Conservation (phyloP, 2,888 invertebrate genomes). For the Heteromurus nitidus region DNA sequence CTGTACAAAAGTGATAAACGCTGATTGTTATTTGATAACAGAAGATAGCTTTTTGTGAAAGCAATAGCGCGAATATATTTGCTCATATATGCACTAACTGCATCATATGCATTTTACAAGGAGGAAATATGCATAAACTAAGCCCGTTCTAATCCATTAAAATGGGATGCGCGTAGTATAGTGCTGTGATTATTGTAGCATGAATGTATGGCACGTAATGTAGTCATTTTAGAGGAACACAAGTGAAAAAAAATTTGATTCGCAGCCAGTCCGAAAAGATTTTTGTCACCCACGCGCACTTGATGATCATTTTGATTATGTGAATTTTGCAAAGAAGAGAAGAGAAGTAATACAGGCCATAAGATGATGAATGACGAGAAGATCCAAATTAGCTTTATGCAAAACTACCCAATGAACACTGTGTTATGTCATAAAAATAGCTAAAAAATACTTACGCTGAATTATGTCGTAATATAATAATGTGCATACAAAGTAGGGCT, state of each 20-base stretch:
- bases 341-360: too few species aligned
- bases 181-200: constrained; percentile 41
- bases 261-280: constrained; percentile 1
- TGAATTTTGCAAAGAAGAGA: too few species aligned
- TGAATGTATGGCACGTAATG: constrained; percentile 17
- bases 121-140: too few species aligned
- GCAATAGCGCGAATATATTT: too few species aligned
- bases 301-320: constrained; percentile 10
- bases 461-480: background rate
- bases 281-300: background rate
- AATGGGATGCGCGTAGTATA: background rate
- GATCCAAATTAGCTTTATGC: constrained; percentile 25
- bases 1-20: too few species aligned
- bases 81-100: too few species aligned
- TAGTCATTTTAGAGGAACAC: background rate
- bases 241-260: constrained; percentile 13
- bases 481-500: constrained; percentile 8
- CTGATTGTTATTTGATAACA: too few species aligned
- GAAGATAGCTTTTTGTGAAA: too few species aligned
- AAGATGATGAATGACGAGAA: constrained; percentile 16
- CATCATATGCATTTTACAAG: too few species aligned
- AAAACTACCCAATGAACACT: constrained; percentile 15
- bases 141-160: constrained; percentile 1
- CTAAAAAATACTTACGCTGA: background rate
- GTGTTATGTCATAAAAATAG: background rate